Base-by-base conservation (phyloP, 23 tunicate species). In the Trididemnum clinides region DNA sequence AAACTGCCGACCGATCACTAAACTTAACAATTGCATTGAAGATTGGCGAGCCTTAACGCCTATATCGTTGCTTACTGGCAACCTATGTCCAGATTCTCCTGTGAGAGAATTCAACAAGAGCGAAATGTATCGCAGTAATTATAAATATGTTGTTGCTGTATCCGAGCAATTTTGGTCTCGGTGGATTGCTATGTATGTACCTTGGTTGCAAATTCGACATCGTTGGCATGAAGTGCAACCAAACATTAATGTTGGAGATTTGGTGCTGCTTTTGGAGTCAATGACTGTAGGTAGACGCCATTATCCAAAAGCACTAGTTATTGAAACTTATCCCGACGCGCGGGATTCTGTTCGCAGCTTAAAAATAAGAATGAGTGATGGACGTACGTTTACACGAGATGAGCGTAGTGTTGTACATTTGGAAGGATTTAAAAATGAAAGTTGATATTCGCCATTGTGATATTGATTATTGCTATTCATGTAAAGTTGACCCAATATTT, bases 151-250 rank as follows among this genome's bases (percentile, higher is more conserved):
- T 37, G 57, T 38, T 19, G 54, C 80, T 37, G 57, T 73, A 29
- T 21, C 80, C 29, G 80, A 73, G 29, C 80, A 73, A 23, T 73
- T 73, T 73, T 73, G 33, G 31, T 5, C 6, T 5, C 80, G 57
- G 3, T 38, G 57, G 80, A 28, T 73, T 39, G n/a, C 28, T 19
- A 73, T 73, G 80, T 22, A 73, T 38, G 2, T 73, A 5, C 80
- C 80, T n/a, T 73, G 80, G 80, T 23, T 73, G 7, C 80, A 73
- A 38, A 73, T 73, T 22, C 23, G 80, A 3, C 80, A 73, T 23
- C 57, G 80, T 19, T 73, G 80, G 80, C 29, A 28, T 22, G 80
- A 73, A 73, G 57, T 23, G 7, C 19, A 36, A 22, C 3, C 27
- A 1, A 73, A 73, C 25, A 2, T 73, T 3, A 36, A 18, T 1